Evolutionary conservation across 2,888 invertebrate species (phyloP).

Genomic region (Urechis unicinctus): DNA sequence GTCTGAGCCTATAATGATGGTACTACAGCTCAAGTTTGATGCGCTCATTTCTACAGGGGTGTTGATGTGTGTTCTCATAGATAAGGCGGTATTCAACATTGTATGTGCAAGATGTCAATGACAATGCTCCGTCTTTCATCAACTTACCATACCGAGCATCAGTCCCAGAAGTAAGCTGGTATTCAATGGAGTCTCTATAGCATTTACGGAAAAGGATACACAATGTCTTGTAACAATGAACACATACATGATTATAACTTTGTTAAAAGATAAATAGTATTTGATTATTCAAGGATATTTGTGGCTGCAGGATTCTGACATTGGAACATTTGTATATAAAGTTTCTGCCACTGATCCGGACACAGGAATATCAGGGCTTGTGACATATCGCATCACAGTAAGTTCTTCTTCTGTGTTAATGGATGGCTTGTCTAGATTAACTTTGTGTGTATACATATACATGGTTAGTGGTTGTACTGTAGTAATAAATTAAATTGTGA

Average conservation of each 20-base stretch:
- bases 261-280: no score
- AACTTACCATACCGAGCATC: constrained; percentile 15
- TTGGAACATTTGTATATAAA: constrained; percentile 8
- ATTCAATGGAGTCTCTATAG: no score
- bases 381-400: constrained; percentile 17
- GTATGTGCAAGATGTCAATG: constrained; percentile 15
- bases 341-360: constrained; percentile 16
- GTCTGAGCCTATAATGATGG: no score
- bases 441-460: neutral
- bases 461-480: neutral
- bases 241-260: no score
- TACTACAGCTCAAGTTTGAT: no score
- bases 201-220: no score
- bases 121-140: constrained; percentile 15
- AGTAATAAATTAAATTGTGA: no score
- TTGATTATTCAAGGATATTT: no score
- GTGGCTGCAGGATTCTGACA: constrained; percentile 9
- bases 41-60: no score
- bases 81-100: neutral
- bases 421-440: no score
- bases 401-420: no score
- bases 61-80: neutral
- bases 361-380: constrained; percentile 11
- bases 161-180: constrained; percentile 12
- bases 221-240: no score